Evolutionary conservation across 2,797 vertebrate species (phyloP).

Genomic region (Alauda arvensis): DNA sequence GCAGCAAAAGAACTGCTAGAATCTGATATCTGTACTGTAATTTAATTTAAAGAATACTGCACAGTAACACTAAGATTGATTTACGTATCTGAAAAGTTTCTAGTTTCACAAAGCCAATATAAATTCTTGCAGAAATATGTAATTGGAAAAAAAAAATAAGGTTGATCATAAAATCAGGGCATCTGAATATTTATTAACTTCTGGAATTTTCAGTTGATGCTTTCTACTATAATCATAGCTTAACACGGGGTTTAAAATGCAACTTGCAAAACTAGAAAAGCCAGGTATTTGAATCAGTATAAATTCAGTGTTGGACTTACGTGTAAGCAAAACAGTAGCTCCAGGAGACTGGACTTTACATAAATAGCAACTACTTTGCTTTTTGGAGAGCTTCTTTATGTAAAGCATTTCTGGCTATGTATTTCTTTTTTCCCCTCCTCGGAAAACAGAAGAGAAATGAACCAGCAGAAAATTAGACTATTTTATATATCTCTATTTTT

Average conservation of each 20-base stretch:
- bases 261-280: not conserved
- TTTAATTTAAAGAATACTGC: slow-evolving; percentile 58
- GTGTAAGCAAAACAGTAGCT: not conserved
- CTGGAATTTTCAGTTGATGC: slow-evolving; percentile 3
- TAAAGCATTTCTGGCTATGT: not conserved
- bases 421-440: not conserved
- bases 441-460: not conserved
- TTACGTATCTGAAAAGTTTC: slow-evolving; percentile 45
- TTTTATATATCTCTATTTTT: not conserved
- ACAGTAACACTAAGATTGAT: slow-evolving; percentile 27
- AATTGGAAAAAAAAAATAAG: slow-evolving; percentile 14
- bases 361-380: not conserved
- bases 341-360: not conserved
- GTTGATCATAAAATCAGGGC: slow-evolving; percentile 7
- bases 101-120: slow-evolving; percentile 24
- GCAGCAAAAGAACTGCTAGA: slow-evolving; percentile 57
- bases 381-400: not conserved
- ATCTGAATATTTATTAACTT: slow-evolving; percentile 39
- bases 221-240: not conserved
- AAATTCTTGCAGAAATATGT: slow-evolving; percentile 52
- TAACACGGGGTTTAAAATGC: not conserved
- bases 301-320: not conserved
- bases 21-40: slow-evolving; percentile 67
- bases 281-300: not conserved
- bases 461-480: not conserved